A percentile compares a stretch with the other conserved stretches of the same genome.
phyloP scores from a whole-genome alignment of 2,113 vertebrate genomes.

The Elanus axillaris region DNA sequence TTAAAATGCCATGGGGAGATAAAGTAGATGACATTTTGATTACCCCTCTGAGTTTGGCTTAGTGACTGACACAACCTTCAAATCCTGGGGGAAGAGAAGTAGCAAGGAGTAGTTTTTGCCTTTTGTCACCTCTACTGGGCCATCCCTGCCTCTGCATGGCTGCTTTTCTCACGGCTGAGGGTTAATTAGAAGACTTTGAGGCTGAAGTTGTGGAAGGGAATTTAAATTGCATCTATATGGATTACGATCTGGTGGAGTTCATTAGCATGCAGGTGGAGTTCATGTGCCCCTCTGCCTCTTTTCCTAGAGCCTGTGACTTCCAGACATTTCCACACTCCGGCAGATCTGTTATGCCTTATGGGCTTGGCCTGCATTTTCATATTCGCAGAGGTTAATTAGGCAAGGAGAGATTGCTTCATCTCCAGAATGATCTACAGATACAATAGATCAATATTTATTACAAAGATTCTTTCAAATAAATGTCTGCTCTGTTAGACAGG shows the following conservation, averaged over 20 bases:
- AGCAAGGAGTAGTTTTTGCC: neutral
- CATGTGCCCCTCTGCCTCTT: neutral
- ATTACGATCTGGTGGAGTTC: neutral
- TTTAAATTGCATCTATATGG: conserved; percentile 22
- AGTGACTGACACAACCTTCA: neutral
- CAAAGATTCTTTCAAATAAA: neutral
- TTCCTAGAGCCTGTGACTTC: neutral
- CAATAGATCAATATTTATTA: conserved; percentile 27
- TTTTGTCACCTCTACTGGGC: neutral
- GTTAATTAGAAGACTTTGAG: conserved; percentile 33
- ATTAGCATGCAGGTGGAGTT: conserved; percentile 16
- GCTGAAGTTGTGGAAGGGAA: conserved; percentile 11
- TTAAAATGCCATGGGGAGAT: neutral
- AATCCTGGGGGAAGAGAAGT: neutral
- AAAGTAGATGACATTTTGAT: neutral
- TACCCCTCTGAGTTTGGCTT: neutral
- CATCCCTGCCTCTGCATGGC: neutral
- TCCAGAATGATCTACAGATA: neutral
- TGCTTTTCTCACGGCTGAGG: neutral
- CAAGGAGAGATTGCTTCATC: neutral
- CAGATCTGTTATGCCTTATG: neutral
- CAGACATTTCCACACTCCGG: neutral
- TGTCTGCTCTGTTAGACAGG: neutral
- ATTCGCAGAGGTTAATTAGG: conserved; percentile 5
- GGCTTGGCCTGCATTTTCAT: neutral